Conservation (phyloP, 1,140 invertebrate species). For the Maniola jurtina region DNA sequence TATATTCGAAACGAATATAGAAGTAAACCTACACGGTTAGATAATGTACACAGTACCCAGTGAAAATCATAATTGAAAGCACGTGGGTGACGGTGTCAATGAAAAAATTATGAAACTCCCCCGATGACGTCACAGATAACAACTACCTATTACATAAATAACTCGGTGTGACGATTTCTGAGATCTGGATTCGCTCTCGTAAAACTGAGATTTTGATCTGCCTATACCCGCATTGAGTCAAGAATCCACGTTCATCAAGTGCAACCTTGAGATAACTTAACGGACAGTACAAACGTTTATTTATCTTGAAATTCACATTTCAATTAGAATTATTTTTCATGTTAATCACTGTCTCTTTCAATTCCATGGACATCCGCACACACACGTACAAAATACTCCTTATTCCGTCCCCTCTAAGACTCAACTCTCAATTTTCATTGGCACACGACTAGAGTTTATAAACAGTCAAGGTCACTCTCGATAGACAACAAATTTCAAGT, state of each 20-base stretch:
- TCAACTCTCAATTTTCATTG: constrained; percentile 44
- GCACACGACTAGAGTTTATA: constrained; percentile 32
- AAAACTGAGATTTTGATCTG: too few relatives aligned
- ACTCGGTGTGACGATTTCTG: neutral
- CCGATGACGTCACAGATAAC: neutral
- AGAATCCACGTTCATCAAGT: too few relatives aligned
- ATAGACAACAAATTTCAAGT: constrained; percentile 32
- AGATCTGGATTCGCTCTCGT: too few relatives aligned
- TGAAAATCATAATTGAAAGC: neutral
- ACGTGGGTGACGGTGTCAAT: neutral
- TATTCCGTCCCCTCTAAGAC: constrained; percentile 35
- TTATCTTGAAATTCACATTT: neutral
- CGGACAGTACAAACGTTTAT: neutral
- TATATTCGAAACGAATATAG: neutral
- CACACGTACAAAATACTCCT: constrained; percentile 19
- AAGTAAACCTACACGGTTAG: neutral
- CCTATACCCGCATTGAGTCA: too few relatives aligned
- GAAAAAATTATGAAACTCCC: neutral
- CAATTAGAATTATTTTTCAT: neutral
- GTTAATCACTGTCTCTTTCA: neutral
- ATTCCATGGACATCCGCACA: constrained; percentile 30
- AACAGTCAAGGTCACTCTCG: constrained; percentile 44
- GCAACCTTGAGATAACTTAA: too few relatives aligned
- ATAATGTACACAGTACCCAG: neutral
- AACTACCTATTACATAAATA: neutral